Base-by-base conservation (phyloP, 2,888 invertebrate species). In the Tribolium freemani region DNA sequence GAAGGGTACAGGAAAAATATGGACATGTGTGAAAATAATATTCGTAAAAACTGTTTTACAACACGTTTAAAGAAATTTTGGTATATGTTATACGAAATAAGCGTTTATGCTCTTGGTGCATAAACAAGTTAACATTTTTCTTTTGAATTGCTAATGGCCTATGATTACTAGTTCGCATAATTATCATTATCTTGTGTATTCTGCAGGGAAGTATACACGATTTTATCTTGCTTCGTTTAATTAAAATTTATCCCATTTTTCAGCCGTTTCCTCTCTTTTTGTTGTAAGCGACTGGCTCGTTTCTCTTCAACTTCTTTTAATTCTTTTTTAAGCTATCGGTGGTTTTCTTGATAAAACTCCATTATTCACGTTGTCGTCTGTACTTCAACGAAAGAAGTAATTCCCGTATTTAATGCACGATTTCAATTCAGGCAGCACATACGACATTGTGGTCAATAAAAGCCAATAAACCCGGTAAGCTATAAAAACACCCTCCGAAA, bases 401-500 rank as follows among this genome's bases (percentile, higher is more conserved):
- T 13, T 46, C 54, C 21, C n/a, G 45, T 54, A 46, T 68, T 68
- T 68, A 68, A 68, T 68, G 58, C 50, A 60, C 53, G 51, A 53
- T 69, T 69, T 69, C 60, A 69, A 69, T 69, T 69, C 60, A 26
- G 21, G 60, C 69, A 53, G 44, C 68, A 60, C 60, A 56, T 57
- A 45, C 69, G 38, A 53, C 53, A 60, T 69, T 63, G 69, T 46
- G 63, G 63, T 56, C 61, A 72, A 72, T 72, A 72, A 72, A 72
- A 72, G 51, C 69, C 61, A 72, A 72, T 72, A 72, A 72, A 72
- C 63, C 26, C n/a, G 71, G 31, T 66, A 60, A 48, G 63, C 68
- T 11, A 54, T 68, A 68, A 68, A 67, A 48, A 72, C 44, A 38
- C 71, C 68, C 60, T 61, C 56, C 38, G 20, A 16, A 50, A 57